Percentiles rank a stretch among this genome's conserved stretches.
phyloP scores from a whole-genome alignment of 2,113 vertebrate genomes.

The Megaptera novaeangliae region DNA sequence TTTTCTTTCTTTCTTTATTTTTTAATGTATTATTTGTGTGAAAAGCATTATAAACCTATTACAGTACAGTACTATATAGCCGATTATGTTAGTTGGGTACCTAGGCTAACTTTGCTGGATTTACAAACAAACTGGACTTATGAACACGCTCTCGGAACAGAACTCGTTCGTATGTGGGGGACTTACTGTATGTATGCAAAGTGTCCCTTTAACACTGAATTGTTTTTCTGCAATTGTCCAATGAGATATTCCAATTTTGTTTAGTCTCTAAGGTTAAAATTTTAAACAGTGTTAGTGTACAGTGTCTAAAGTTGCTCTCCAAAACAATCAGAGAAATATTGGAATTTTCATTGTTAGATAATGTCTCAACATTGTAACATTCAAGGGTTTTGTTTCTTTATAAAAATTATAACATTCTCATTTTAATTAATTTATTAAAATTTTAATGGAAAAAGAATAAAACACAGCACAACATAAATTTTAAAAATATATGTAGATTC shows the following conservation, averaged over 20 bases:
- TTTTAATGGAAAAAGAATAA: neutral
- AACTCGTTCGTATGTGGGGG: no score
- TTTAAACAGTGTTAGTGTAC: neutral
- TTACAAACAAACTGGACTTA: no score
- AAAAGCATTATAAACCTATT: no score
- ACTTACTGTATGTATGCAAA: neutral
- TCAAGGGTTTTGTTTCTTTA: neutral
- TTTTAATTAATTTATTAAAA: slow-evolving; percentile 13
- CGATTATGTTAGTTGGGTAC: no score
- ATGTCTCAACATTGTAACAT: neutral
- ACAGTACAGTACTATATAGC: no score
- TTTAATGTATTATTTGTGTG: no score
- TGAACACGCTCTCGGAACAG: no score
- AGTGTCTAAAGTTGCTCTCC: neutral
- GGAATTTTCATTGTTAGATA: neutral
- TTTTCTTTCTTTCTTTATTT: no score
- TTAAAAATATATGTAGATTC: neutral
- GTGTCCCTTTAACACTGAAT: neutral
- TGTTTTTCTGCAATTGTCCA: neutral
- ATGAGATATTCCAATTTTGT: neutral
- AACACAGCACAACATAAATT: neutral
- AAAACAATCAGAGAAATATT: neutral
- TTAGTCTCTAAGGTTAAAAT: neutral
- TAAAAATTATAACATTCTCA: neutral
- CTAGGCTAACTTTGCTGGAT: no score